Evolutionary conservation across 1,140 invertebrate genomes (phyloP).

Genomic region (Watersipora subatra): DNA sequence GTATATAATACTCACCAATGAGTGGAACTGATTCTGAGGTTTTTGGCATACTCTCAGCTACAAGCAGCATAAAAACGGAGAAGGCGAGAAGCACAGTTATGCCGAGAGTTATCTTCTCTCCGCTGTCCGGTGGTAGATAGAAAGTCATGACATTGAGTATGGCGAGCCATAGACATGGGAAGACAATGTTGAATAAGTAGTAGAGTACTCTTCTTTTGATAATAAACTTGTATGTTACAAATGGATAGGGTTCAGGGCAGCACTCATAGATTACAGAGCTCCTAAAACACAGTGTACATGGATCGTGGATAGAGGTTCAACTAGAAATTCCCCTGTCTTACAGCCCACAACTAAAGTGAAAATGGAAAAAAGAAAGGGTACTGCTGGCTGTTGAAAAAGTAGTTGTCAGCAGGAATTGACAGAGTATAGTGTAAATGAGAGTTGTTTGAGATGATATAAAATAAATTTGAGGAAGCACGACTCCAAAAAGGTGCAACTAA

Average conservation of each 20-base stretch:
- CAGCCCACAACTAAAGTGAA: no score
- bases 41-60: conserved; percentile 51
- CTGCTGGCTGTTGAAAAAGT: no score
- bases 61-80: conserved; percentile 50
- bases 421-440: no score
- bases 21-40: conserved; percentile 50
- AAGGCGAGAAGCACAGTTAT: conserved; percentile 53
- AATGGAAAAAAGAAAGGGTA: no score
- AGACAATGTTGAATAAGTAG: conserved; percentile 51
- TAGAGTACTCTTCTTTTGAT: conserved; percentile 93
- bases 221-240: conserved; percentile 51
- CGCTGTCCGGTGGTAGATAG: conserved; percentile 49
- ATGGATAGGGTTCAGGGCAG: conserved; percentile 47
- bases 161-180: conserved; percentile 51
- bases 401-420: no score
- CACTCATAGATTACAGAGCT: conserved; percentile 51
- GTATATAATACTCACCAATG: conserved; percentile 37
- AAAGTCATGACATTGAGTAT: conserved; percentile 48
- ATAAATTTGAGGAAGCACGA: no score
- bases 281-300: conserved; percentile 54
- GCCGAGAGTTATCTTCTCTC: conserved; percentile 49
- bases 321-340: no score
- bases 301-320: no score
- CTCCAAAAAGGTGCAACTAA: no score
- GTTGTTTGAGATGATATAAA: no score